Evolutionary conservation across 2,888 invertebrate species (phyloP).

Genomic region (Diachrysia chrysitis): DNA sequence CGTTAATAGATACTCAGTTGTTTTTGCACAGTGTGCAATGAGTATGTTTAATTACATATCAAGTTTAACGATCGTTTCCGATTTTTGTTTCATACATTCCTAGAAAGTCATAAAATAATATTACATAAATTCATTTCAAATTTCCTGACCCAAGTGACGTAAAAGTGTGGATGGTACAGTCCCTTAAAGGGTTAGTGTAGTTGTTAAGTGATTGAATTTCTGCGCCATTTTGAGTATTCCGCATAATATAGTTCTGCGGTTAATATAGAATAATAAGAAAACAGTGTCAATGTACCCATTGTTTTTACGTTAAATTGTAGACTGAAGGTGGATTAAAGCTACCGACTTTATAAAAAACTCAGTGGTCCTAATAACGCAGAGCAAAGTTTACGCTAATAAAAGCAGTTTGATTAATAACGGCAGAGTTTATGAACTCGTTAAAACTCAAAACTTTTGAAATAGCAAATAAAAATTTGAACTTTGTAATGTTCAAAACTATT

Average conservation of each 20-base stretch:
- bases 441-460: background rate
- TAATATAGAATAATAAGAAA: no score
- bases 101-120: background rate
- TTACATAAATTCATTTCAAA: background rate
- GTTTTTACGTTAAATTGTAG: no score
- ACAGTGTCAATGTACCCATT: no score
- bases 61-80: no score
- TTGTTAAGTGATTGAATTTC: background rate
- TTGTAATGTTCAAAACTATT: background rate
- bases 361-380: background rate
- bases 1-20: no score
- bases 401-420: slow-evolving; percentile 18
- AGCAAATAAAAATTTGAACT: background rate
- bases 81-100: background rate
- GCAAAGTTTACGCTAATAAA: slow-evolving; percentile 16
- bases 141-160: background rate
- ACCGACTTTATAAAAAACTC: background rate
- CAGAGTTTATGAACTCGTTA: background rate
- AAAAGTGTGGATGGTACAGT: background rate
- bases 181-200: background rate
- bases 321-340: no score
- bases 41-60: no score
- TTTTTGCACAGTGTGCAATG: no score
- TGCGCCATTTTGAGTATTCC: background rate
- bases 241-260: no score